Conservation (phyloP, 2,113 vertebrate species). For the Athene noctua region DNA sequence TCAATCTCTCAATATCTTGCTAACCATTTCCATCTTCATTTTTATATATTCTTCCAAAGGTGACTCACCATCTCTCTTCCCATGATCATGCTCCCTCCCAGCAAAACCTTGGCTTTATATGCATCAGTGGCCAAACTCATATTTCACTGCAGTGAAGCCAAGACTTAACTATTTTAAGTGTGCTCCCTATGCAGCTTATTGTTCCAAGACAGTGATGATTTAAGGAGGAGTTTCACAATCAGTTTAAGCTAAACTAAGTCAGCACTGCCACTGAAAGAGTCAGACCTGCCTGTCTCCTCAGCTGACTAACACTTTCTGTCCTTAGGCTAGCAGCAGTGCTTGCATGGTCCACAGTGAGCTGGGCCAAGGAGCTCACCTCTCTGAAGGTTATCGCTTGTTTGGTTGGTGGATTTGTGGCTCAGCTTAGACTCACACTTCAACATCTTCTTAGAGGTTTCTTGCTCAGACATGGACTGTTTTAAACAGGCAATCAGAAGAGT, state of each 20-base stretch:
- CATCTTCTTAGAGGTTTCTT: background rate
- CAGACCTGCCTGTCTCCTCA: background rate
- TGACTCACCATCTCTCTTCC: background rate
- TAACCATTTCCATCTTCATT: slow-evolving; percentile 4
- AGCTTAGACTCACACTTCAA: background rate
- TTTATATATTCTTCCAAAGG: background rate
- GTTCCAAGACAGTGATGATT: background rate
- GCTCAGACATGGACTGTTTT: background rate
- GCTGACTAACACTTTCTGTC: background rate
- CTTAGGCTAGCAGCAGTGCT: background rate
- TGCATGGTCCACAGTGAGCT: background rate
- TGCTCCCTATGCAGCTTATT: background rate
- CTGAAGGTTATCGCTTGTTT: background rate
- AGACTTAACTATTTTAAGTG: background rate
- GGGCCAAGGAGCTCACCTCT: background rate
- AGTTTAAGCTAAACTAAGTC: background rate
- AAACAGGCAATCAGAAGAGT: background rate
- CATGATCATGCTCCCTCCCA: background rate
- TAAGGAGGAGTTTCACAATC: background rate
- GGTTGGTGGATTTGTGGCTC: background rate
- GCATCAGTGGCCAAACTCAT: background rate
- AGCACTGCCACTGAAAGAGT: background rate
- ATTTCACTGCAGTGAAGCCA: background rate
- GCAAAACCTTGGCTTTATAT: background rate
- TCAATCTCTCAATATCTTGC: background rate